Conservation (phyloP, 92 coral and sea anemone species). For the Epizoanthus fatuus region DNA sequence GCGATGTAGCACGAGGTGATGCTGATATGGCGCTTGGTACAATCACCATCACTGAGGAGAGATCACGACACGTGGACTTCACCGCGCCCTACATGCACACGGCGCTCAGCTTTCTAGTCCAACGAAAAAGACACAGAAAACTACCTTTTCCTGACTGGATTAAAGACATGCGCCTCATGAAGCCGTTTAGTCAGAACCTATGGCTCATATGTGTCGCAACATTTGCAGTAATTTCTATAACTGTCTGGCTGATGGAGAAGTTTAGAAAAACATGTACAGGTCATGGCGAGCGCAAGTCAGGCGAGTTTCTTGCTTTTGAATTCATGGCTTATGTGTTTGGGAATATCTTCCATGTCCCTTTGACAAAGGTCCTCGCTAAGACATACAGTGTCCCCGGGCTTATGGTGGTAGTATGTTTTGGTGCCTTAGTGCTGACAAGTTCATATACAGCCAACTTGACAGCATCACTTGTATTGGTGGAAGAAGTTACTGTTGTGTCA, state of each 20-base stretch:
- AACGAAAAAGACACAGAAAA: constrained; percentile 53
- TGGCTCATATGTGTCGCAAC: constrained; percentile 84
- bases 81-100: constrained; percentile 87
- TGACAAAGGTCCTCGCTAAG: constrained; percentile 84
- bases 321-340: constrained; percentile 91
- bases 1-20: constrained; percentile 84
- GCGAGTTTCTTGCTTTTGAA: constrained; percentile 81
- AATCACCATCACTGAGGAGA: constrained; percentile 85
- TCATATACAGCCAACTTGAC: constrained; percentile 95
- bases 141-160: constrained; percentile 72
- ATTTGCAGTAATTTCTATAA: constrained; percentile 59
- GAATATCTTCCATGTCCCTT: constrained; percentile 89
- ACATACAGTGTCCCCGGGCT: constrained; percentile 86
- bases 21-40: constrained; percentile 94
- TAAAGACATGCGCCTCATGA: constrained; percentile 83
- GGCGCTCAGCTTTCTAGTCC: constrained; percentile 77
- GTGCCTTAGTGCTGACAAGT: constrained; percentile 84
- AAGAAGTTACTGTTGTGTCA: constrained; percentile 72
- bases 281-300: constrained; percentile 53
- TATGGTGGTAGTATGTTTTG: constrained; percentile 86
- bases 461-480: constrained; percentile 88
- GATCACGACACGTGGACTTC: constrained; percentile 83
- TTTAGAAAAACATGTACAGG: constrained; percentile 18
- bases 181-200: constrained; percentile 77
- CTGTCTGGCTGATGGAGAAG: constrained; percentile 84